Base-by-base conservation (phyloP, 2,888 invertebrate genomes). In the Dastarcus helophoroides region DNA sequence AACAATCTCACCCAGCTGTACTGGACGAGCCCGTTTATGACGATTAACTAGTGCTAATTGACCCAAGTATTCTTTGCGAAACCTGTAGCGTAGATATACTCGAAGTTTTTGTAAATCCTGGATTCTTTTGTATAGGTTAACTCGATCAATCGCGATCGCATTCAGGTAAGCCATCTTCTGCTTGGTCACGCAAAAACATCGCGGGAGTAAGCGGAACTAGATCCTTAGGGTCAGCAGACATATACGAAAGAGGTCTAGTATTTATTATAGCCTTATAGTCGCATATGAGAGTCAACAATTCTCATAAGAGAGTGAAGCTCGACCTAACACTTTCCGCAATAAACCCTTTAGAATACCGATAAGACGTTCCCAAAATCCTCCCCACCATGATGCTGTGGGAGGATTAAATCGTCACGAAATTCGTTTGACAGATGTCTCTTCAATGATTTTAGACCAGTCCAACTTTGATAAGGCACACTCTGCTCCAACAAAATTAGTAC, bases 401-500 rank as follows among this genome's bases (percentile, higher is more conserved):
- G 38, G 36, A 14, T 32, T 38, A 11, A 40, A 29, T 15, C 16
- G 14, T 14, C 13, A 29, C 23, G 22, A 5, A 7, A 29, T 23
- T 9, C 27, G 24, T 15, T 31, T 9, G 4, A 30, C 14, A 15
- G 14, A 19, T 27, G 29, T 31, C 7, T 26, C 21, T 9, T 31
- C 16, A 11, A 8, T 12, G 3, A 36, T 32, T 13, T 31, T 24
- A 3, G 32, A 14, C 38, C 33, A 36, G 13, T 36, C 19, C 16
- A 39, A 27, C n/a, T 6, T 3, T n/a, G 10, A 11, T 3, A 37
- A 26, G 6, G 25, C 24, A 28, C 39, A 31, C 3, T 40, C 29
- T 1, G 48, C 37, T 1, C 55, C 48, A 2, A 44, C 38, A 38
- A 64, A 62, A 33, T 56, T 57, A 2, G 47, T 48, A 0, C 54